A percentile compares a stretch with the other conserved stretches of the same genome.
These are phyloP conservation scores for Choristoneura rosaceana DNA, from an alignment of 2,888 invertebrate species.

Conservation along the genomic window DNA sequence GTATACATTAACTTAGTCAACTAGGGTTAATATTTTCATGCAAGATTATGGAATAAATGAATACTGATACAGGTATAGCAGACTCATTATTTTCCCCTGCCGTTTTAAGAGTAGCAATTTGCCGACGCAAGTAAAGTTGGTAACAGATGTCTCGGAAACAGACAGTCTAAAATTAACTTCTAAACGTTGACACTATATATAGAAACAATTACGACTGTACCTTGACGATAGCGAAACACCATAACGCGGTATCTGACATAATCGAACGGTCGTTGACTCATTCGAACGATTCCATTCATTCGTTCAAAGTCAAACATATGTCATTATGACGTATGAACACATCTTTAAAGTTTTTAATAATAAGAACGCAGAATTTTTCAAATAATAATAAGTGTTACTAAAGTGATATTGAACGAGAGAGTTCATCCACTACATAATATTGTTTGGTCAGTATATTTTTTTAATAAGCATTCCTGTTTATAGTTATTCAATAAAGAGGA, in stretches of 20 bases:
- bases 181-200: conserved; percentile 19
- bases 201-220: conserved; percentile 19
- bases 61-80: no score
- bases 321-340: no score
- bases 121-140: conserved; percentile 27
- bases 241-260: conserved; percentile 38
- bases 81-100: conserved; percentile 18
- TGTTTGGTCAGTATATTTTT: background rate
- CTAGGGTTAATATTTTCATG: no score
- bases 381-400: no score
- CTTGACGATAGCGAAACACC: conserved; percentile 21
- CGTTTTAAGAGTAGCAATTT: conserved; percentile 26
- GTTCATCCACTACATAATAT: background rate
- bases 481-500: background rate
- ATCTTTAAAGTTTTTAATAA: background rate
- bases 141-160: conserved; percentile 27
- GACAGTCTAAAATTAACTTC: conserved; percentile 32
- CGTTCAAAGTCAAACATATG: conserved; percentile 12
- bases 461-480: background rate
- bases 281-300: conserved; percentile 30
- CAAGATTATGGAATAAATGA: no score
- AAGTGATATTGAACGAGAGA: background rate
- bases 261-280: conserved; percentile 31
- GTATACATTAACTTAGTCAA: no score
- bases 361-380: background rate